These are phyloP conservation scores for Puntigrus tetrazona DNA, from an alignment of 2,113 vertebrate species.

Conservation along the genomic window DNA sequence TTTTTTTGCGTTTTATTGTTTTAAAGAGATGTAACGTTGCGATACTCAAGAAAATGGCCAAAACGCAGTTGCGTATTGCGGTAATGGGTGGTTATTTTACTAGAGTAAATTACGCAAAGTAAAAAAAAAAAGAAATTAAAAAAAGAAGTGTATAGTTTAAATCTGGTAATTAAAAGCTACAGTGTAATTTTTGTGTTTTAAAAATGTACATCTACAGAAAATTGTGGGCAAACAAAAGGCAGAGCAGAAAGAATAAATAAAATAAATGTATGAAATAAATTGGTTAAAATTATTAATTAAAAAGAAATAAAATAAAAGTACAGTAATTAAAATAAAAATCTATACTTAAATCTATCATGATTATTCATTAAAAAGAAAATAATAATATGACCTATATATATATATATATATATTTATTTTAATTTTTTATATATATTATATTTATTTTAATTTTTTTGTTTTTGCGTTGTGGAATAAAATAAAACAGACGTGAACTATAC, in stretches of 20 bases:
- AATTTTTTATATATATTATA: too few species aligned
- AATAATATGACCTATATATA: too few species aligned
- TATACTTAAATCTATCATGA: too few species aligned
- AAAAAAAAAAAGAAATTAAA: too few species aligned
- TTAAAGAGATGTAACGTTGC: neutral
- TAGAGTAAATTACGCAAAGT: neutral
- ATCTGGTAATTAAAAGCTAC: neutral
- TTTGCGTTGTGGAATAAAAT: neutral
- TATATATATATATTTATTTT: too few species aligned
- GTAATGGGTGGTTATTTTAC: too few species aligned
- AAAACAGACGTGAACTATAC: neutral
- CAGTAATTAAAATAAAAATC: too few species aligned
- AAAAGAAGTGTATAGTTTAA: neutral
- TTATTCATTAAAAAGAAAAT: too few species aligned
- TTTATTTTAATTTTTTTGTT: neutral
- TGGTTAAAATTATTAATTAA: neutral
- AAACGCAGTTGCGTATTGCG: too few species aligned
- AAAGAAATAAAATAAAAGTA: too few species aligned
- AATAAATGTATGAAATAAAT: neutral
- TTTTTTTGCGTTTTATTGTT: neutral
- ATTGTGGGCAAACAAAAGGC: too few species aligned
- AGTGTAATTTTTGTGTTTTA: neutral
- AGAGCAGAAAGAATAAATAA: too few species aligned
- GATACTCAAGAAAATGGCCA: neutral
- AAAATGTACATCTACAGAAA: neutral